Base-by-base conservation (phyloP, 1,140 invertebrate species). In the Rhyzopertha dominica region DNA sequence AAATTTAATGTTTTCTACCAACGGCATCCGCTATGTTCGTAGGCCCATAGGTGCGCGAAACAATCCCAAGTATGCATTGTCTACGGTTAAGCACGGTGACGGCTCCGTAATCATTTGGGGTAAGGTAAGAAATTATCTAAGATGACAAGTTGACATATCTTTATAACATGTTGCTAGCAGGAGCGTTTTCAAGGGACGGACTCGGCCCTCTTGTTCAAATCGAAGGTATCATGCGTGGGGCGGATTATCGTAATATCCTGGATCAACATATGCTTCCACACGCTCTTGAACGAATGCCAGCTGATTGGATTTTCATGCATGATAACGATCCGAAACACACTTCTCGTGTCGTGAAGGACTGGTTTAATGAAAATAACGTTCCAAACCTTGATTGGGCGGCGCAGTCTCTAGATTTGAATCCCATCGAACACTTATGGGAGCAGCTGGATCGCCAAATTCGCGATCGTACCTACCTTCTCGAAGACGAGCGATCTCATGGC, bases 271-370 rank as follows among this genome's bases (percentile, higher is more conserved):
- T 45, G 40, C 31, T 45, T 5, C 24, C 47, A 18, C 37, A 28
- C 44, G 51, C 47, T 12, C 50, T 48, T 14, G 13, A 45, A 14
- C 30, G 59, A 32, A 55, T 61, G 58, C 58, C 56, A 24, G 17
- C 55, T 13, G 28, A 14, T 38, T 58, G 57, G 49, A 44, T 43
- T 16, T 59, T 58, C 20, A 55, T 61, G 42, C 51, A 58, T 14
- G 54, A 61, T 30, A 56, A 56, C 43, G 53, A 56, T 36, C 56
- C 58, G 12, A 61, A 62, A 35, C 56, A 61, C 40, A 59, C 56
- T 3, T 18, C 28, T 4, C n/a, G n/a, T n/a, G n/a, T n/a, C n/a
- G n/a, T n/a, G 24, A 26, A 26, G 24, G 7, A 26, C 7, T 8
- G n/a, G 7, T 8, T 26, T 8, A 26, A 26, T 7, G 7, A 26